Evolutionary conservation across 2,888 invertebrate genomes (phyloP).

Genomic region (Lobophora halterata): DNA sequence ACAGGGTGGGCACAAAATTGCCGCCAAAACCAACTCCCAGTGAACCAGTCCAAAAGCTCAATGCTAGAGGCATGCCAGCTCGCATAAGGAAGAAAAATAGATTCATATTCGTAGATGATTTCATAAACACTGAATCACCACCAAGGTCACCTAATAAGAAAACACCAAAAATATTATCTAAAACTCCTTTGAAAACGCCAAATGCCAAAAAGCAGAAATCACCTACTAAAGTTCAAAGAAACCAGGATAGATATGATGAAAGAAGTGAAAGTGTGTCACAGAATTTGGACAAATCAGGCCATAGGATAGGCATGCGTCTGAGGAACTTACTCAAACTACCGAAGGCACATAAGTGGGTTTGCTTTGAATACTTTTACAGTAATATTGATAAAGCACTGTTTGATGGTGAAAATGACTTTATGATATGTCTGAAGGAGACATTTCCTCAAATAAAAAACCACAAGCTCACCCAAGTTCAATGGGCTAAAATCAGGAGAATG

Average conservation of each 20-base stretch:
- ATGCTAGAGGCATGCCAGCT: slow-evolving; percentile 94
- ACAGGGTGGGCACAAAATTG: slow-evolving; percentile 88
- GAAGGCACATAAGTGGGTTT: slow-evolving; percentile 99
- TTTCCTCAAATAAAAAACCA: slow-evolving; percentile 95
- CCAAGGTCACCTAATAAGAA: slow-evolving; percentile 85
- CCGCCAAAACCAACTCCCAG: slow-evolving; percentile 86
- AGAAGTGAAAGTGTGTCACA: slow-evolving; percentile 63
- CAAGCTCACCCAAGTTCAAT: slow-evolving; percentile 92
- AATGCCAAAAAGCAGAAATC: slow-evolving; percentile 76
- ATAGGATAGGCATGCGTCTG: slow-evolving; percentile 92
- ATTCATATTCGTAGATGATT: slow-evolving; percentile 94
- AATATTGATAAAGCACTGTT: slow-evolving; percentile 97
- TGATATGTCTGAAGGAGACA: slow-evolving; percentile 94
- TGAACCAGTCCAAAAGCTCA: slow-evolving; percentile 89
- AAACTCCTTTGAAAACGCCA: slow-evolving; percentile 63
- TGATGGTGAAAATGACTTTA: slow-evolving; percentile 97
- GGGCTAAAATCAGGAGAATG: slow-evolving; percentile 96
- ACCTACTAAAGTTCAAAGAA: slow-evolving; percentile 76
- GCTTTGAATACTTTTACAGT: slow-evolving; percentile 99
- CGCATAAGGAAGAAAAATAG: slow-evolving; percentile 94
- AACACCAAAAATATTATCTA: slow-evolving; percentile 79
- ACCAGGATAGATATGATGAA: slow-evolving; percentile 65
- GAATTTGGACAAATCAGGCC: slow-evolving; percentile 91
- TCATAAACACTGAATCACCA: slow-evolving; percentile 86
- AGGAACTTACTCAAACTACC: slow-evolving; percentile 97